Percentiles rank a stretch among this genome's conserved stretches.
phyloP scores from a whole-genome alignment of 2,888 invertebrate species.

The Thymelicus acteon region DNA sequence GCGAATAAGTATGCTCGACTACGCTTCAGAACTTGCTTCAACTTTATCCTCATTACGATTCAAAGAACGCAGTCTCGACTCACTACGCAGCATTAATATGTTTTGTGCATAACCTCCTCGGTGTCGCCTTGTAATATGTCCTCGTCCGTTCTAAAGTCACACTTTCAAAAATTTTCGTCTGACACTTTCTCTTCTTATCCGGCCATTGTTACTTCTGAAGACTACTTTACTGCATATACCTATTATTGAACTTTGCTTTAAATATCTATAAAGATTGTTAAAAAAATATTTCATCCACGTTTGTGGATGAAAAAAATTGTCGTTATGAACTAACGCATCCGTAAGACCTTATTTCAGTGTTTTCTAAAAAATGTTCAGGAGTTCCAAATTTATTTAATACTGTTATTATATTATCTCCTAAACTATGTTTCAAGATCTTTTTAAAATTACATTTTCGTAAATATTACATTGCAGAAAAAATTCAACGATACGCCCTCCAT shows the following conservation, averaged over 20 bases:
- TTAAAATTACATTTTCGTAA: conserved; percentile 20
- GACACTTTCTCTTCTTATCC: conserved; percentile 61
- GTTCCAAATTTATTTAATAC: too few relatives aligned
- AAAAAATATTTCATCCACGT: too few relatives aligned
- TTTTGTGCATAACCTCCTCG: conserved; percentile 58
- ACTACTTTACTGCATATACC: background rate
- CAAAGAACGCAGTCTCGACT: conserved; percentile 59
- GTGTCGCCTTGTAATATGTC: conserved; percentile 64
- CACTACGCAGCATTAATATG: conserved; percentile 67
- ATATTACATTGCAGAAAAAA: conserved; percentile 39
- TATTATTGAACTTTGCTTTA: background rate
- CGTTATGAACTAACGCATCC: too few relatives aligned
- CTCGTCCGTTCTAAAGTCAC: conserved; percentile 62
- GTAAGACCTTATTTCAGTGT: too few relatives aligned
- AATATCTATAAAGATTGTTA: background rate
- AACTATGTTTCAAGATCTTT: background rate
- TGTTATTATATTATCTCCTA: too few relatives aligned
- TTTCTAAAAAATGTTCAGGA: too few relatives aligned
- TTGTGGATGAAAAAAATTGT: too few relatives aligned
- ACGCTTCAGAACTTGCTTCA: conserved; percentile 26
- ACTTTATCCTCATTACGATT: conserved; percentile 63
- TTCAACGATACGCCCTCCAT: conserved; percentile 44
- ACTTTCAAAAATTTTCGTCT: conserved; percentile 66
- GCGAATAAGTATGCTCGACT: conserved; percentile 29
- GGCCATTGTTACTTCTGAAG: conserved; percentile 34